Conservation (phyloP, 2,888 invertebrate species). For the Tachystola acroxantha region DNA sequence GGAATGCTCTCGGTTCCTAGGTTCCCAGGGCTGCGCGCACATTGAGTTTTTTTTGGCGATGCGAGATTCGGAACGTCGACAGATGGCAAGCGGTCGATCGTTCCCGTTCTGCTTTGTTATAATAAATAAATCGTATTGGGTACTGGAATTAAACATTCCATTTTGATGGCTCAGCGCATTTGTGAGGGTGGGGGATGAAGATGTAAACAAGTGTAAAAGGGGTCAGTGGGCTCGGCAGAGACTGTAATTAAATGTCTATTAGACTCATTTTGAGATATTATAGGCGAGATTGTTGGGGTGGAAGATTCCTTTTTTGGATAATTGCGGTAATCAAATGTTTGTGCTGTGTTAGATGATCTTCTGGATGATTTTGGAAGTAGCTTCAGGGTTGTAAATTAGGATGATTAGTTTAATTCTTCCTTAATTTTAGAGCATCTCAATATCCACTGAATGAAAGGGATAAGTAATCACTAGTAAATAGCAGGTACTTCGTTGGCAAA, state of each 20-base stretch:
- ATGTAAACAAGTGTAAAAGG: conserved; percentile 78
- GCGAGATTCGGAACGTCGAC: conserved; percentile 74
- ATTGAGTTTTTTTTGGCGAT: conserved; percentile 71
- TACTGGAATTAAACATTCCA: conserved; percentile 75
- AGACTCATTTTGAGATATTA: conserved; percentile 68
- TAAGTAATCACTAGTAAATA: no score
- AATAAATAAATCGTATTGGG: conserved; percentile 72
- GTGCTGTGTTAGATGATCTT: no score
- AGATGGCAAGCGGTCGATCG: conserved; percentile 75
- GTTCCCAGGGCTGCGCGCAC: conserved; percentile 82
- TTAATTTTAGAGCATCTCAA: no score
- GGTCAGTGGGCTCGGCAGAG: conserved; percentile 67
- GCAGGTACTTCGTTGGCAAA: no score
- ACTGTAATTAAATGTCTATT: conserved; percentile 75
- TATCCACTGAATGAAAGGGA: no score
- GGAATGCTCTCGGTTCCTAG: conserved; percentile 80
- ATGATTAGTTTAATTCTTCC: conserved; percentile 19
- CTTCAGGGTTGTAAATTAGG: conserved; percentile 33
- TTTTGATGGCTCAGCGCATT: conserved; percentile 72
- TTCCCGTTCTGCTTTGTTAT: conserved; percentile 71
- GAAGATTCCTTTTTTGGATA: conserved; percentile 49
- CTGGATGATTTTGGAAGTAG: conserved; percentile 32
- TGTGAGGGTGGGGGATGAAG: conserved; percentile 62
- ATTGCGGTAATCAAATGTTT: conserved; percentile 48
- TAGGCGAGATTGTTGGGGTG: conserved; percentile 52